phyloP scores from a whole-genome alignment of 2,113 vertebrate genomes.

The Tachysurus fulvidraco region DNA sequence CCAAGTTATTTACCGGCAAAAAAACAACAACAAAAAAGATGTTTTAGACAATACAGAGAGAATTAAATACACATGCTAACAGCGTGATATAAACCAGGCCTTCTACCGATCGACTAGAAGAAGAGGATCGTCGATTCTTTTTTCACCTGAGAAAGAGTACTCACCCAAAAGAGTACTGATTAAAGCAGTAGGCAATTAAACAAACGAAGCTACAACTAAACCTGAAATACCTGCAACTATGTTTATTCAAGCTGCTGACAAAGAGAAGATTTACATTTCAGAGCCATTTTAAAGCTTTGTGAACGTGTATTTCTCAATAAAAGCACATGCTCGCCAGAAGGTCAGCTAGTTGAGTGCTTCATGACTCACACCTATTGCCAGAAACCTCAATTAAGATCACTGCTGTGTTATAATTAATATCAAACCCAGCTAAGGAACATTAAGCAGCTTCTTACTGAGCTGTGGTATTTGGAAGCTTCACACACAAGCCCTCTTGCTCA shows the following conservation, averaged over 20 bases:
- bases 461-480: constrained; percentile 48
- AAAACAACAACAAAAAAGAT: neutral
- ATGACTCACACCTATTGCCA: constrained; percentile 63
- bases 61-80: neutral
- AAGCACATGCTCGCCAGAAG: constrained; percentile 24
- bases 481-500: constrained; percentile 27
- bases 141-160: neutral
- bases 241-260: neutral
- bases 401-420: constrained; percentile 57
- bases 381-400: constrained; percentile 56
- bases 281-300: neutral
- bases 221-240: neutral
- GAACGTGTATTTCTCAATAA: neutral
- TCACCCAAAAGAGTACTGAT: neutral
- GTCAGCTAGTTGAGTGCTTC: constrained; percentile 28
- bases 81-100: neutral
- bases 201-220: neutral
- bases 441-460: constrained; percentile 38
- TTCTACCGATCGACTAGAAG: neutral
- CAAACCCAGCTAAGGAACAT: constrained; percentile 36
- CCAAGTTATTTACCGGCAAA: constrained; percentile 12
- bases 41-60: neutral
- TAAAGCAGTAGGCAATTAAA: neutral
- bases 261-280: neutral
- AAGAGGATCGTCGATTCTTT: neutral